A percentile compares a stretch with the other conserved stretches of the same genome.
phyloP scores from a whole-genome alignment of 2,888 invertebrate genomes.

The Neria commutata region DNA sequence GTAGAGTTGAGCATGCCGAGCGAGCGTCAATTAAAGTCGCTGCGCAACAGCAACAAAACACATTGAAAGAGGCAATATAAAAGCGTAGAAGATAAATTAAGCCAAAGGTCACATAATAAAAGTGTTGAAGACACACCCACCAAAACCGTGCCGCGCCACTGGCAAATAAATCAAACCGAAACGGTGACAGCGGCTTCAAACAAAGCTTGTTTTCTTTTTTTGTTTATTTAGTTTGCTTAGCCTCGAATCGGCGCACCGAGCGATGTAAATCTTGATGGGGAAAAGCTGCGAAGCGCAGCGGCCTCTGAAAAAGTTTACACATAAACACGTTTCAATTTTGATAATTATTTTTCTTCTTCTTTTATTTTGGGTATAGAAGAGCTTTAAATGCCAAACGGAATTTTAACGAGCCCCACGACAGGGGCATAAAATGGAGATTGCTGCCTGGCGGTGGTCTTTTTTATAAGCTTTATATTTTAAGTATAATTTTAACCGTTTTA shows the following conservation, averaged over 20 bases:
- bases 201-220: too few species aligned
- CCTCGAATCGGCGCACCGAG: too few species aligned
- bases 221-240: too few species aligned
- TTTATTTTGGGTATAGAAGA: too few species aligned
- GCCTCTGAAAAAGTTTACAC: neutral
- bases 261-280: neutral
- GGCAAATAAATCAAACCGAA: neutral
- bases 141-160: neutral
- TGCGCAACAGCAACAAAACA: neutral
- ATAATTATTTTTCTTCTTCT: too few species aligned
- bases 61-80: neutral
- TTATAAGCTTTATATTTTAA: too few species aligned
- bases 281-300: too few species aligned
- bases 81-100: too few species aligned
- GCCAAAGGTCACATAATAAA: too few species aligned
- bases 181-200: neutral
- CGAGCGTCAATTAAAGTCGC: neutral
- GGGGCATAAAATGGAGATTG: neutral
- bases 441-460: neutral
- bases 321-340: neutral
- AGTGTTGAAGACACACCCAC: neutral
- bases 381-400: neutral
- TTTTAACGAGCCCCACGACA: neutral
- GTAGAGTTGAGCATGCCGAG: neutral
- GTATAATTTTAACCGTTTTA: neutral